phyloP scores from a whole-genome alignment of 2,113 vertebrate species.

The Indicator indicator region DNA sequence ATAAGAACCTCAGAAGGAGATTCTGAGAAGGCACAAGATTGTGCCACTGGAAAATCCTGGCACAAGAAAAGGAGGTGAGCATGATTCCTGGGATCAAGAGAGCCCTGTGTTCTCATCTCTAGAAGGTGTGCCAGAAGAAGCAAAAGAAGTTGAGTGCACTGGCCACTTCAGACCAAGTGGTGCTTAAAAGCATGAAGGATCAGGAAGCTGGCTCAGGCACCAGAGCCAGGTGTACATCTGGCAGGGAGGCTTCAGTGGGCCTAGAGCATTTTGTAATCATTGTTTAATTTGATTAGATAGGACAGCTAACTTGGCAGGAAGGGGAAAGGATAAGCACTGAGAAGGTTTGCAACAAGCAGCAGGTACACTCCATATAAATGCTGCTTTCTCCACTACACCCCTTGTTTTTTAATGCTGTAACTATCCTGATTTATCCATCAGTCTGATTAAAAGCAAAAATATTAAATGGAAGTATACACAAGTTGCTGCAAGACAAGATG shows the following conservation, averaged over 20 bases:
- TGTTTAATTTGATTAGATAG: background rate
- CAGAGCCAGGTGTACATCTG: background rate
- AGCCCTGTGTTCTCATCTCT: background rate
- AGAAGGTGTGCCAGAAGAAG: background rate
- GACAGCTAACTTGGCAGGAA: background rate
- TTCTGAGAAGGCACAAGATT: background rate
- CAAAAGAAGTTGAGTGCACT: background rate
- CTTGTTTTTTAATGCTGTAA: constrained; percentile 39
- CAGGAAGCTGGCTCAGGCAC: background rate
- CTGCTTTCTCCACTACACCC: background rate
- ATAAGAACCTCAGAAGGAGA: background rate
- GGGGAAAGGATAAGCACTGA: background rate
- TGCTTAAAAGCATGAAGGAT: background rate
- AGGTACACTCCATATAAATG: constrained; percentile 26
- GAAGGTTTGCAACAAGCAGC: constrained; percentile 41
- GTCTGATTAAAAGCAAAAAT: constrained; percentile 25
- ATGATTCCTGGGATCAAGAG: background rate
- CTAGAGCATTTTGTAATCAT: background rate
- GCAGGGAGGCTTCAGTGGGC: background rate
- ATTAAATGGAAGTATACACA: background rate
- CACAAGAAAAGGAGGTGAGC: background rate
- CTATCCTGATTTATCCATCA: constrained; percentile 55
- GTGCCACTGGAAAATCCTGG: background rate
- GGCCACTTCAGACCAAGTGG: background rate
- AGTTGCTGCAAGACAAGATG: background rate